These are phyloP conservation scores for Carterocephalus palaemon DNA, from an alignment of 2,888 invertebrate genomes.

Conservation along the genomic window DNA sequence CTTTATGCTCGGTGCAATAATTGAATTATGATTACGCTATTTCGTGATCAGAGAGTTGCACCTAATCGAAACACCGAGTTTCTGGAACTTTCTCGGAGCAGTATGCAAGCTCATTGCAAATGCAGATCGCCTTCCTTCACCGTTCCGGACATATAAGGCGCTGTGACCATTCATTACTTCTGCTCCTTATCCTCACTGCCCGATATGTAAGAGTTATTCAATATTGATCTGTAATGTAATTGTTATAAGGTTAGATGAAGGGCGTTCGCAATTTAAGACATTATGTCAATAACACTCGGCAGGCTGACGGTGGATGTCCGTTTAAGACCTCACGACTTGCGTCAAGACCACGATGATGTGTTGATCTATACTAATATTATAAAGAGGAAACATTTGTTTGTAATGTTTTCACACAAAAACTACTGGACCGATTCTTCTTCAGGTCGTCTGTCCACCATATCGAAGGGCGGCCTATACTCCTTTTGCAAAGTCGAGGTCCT, in stretches of 20 bases:
- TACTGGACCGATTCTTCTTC: no score
- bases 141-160: constrained; percentile 22
- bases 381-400: no score
- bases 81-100: constrained; percentile 21
- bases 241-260: constrained; percentile 38
- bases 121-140: constrained; percentile 28
- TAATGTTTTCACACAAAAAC: no score
- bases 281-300: constrained; percentile 33
- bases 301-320: constrained; percentile 24
- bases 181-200: constrained; percentile 5
- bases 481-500: no score
- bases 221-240: constrained; percentile 39
- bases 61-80: background rate
- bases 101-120: constrained; percentile 30
- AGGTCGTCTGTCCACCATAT: no score
- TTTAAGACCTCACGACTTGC: constrained; percentile 13
- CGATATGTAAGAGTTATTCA: constrained; percentile 20
- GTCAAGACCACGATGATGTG: constrained; percentile 1
- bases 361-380: no score
- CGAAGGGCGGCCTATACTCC: no score
- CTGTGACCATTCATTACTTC: constrained; percentile 18
- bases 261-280: constrained; percentile 27
- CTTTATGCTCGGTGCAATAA: no score
- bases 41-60: no score
- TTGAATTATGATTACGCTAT: no score